Conservation (phyloP, 2,888 invertebrate genomes). For the Sinodicranocentrus sp. region DNA sequence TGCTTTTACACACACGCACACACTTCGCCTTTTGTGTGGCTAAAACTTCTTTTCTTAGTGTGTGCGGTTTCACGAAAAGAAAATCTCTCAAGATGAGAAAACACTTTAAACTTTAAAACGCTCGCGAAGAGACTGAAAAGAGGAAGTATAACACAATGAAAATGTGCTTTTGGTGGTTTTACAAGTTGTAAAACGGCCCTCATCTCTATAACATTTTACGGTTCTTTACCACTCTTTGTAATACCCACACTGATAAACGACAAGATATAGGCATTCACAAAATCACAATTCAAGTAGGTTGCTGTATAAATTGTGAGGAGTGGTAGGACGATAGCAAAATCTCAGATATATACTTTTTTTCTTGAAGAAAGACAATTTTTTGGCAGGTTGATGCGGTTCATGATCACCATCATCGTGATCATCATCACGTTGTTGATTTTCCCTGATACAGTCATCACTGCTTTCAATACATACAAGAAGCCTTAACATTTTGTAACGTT, state of each 20-base stretch:
- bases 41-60: background rate
- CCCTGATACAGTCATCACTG: slow-evolving; percentile 4
- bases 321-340: background rate
- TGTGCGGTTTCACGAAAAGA: background rate
- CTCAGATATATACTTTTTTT: background rate
- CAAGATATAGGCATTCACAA: background rate
- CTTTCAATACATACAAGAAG: background rate
- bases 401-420: slow-evolving; percentile 16
- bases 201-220: slow-evolving; percentile 3
- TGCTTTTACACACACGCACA: background rate
- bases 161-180: slow-evolving; percentile 19
- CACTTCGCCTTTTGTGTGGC: background rate
- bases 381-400: slow-evolving; percentile 15
- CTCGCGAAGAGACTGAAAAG: background rate
- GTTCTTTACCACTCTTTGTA: background rate
- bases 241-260: background rate
- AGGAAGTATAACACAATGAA: background rate
- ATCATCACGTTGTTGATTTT: slow-evolving; percentile 17
- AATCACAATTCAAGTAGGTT: background rate
- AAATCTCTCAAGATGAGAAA: background rate
- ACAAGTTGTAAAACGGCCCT: slow-evolving; percentile 5
- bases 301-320: background rate
- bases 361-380: slow-evolving; percentile 1
- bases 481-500: slow-evolving; percentile 8
- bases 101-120: too few relatives aligned